Base-by-base conservation (phyloP, 2,797 vertebrate species). In the Rousettus madagascariensis region DNA sequence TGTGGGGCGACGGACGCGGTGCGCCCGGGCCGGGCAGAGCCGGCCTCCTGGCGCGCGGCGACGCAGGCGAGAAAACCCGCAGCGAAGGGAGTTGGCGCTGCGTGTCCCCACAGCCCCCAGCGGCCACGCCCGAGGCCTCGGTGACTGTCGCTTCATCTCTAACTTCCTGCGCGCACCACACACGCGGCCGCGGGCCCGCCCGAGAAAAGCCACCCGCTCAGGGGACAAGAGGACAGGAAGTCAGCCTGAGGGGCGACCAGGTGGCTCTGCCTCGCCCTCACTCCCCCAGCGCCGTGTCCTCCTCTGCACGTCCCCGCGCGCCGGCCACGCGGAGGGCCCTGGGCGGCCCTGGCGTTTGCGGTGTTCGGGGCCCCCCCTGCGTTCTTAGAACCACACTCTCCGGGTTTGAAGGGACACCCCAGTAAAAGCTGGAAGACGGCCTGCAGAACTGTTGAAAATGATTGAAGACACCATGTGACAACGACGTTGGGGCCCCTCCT, bases 401-500 rank as follows among this genome's bases (percentile, higher is more conserved):
- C n/a, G 43, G 6, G 20, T 38, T 49, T 74, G 1, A 7, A 3
- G 33, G 74, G 59, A 9, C 33, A 10, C 22, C 33, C 15, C 26
- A 16, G 38, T 4, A 3, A 38, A 10, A 28, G 33, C 33, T 3
- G 4, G n/a, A 30, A n/a, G 74, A 30, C 13, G 2, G 2, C 9
- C 15, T n/a, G 0, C 0, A 68, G 66, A 41, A 12, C 36, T 3
- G 7, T 11, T 41, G 4, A 49, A 33, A 41, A 11, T 41, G 2
- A 6, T 3, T 11, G 10, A 20, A 2, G 20, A 3, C 12, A 5
- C 15, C 0, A 0, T 5, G 36, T 19, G 53, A 28, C 1, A 0
- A 5, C 36, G 57, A 6, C 13, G 24, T n/a, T 20, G 0, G 9
- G 26, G 46, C 33, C 68, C 72, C 36, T 66, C 38, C 36, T 49